These are phyloP conservation scores for Lagopus leucura DNA, from an alignment of 2,113 vertebrate species.

Conservation along the genomic window DNA sequence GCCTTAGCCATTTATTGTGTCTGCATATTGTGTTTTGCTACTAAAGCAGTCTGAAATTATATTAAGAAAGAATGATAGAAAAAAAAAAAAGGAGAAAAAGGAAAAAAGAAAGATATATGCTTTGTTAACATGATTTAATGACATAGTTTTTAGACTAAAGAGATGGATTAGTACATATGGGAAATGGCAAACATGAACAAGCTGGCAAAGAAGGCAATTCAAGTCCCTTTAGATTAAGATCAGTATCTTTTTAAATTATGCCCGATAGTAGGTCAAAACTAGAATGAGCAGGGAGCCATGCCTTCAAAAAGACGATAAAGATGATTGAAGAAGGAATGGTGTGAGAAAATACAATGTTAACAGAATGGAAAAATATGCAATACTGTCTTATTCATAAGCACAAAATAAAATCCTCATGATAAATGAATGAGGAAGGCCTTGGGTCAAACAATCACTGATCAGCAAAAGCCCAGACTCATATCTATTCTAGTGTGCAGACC, in stretches of 20 bases:
- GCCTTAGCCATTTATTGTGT: background rate
- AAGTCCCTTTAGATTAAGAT: background rate
- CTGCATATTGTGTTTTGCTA: background rate
- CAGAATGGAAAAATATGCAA: background rate
- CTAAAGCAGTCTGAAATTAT: background rate
- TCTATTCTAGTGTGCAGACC: background rate
- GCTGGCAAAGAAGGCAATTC: background rate
- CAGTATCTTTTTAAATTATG: background rate
- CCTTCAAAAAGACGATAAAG: background rate
- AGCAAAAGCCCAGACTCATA: background rate
- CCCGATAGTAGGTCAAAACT: background rate
- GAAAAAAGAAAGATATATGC: accelerated
- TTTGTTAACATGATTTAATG: background rate
- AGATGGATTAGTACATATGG: background rate
- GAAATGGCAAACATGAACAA: background rate
- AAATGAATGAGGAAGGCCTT: background rate
- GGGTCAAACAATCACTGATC: background rate
- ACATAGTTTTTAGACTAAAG: background rate
- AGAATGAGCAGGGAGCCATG: background rate
- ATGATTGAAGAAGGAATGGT: background rate
- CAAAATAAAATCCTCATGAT: background rate
- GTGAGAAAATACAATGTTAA: background rate
- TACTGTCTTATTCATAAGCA: background rate
- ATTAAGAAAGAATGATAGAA: background rate
- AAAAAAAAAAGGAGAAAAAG: too few species aligned